Evolutionary conservation across 2,797 vertebrate genomes (phyloP).

Genomic region (Pipistrellus nathusii): DNA sequence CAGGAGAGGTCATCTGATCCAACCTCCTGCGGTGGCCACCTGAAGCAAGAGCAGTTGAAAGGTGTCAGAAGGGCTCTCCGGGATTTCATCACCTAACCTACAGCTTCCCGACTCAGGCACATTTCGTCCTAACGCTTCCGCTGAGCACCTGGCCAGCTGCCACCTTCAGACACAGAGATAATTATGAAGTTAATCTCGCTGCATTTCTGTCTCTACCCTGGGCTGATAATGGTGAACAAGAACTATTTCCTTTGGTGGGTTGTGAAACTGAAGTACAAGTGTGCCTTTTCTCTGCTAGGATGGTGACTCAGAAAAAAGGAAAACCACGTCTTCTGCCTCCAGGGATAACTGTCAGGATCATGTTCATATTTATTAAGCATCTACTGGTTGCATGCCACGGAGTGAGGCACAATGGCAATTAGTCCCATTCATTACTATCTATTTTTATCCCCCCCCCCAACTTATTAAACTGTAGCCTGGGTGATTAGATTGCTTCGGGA

Average conservation of each 20-base stretch:
- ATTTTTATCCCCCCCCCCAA: neutral
- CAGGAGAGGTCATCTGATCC: neutral
- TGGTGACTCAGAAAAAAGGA: constrained; percentile 63
- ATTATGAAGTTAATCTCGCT: constrained; percentile 51
- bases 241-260: constrained; percentile 60
- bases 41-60: constrained; percentile 12
- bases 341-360: constrained; percentile 42
- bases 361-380: constrained; percentile 56
- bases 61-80: neutral
- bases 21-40: neutral
- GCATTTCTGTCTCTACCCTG: constrained; percentile 30
- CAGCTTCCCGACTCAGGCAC: constrained; percentile 22
- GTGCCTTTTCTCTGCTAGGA: constrained; percentile 40
- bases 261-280: constrained; percentile 56
- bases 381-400: neutral
- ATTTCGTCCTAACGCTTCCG: constrained; percentile 49
- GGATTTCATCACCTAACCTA: constrained; percentile 31
- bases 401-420: neutral
- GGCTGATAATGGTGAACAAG: constrained; percentile 40
- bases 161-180: constrained; percentile 64
- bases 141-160: constrained; percentile 53
- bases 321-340: constrained; percentile 25
- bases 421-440: constrained; percentile 49
- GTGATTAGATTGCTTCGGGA: constrained; percentile 67
- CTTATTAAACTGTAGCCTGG: constrained; percentile 64